Evolutionary conservation across 2,113 vertebrate genomes (phyloP).

Genomic region (Syrrhaptes paradoxus): DNA sequence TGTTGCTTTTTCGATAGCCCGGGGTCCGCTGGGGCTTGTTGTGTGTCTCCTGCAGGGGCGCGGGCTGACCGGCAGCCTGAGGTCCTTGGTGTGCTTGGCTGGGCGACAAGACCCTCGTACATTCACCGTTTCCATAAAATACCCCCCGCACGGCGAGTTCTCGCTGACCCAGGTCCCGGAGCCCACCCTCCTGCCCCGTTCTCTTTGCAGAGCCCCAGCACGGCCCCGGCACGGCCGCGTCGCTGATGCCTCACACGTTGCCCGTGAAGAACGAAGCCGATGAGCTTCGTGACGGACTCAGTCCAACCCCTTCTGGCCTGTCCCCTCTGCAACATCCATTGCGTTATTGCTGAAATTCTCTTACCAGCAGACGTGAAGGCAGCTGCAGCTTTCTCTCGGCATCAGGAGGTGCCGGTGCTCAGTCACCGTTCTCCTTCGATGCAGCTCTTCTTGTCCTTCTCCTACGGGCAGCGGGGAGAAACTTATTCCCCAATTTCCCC

Average conservation of each 20-base stretch:
- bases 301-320: neutral
- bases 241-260: neutral
- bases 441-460: neutral
- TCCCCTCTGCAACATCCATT: neutral
- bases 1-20: neutral
- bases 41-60: fast-evolving
- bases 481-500: neutral
- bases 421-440: neutral
- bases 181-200: neutral
- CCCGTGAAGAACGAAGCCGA: neutral
- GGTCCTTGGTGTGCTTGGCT: neutral
- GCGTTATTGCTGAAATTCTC: neutral
- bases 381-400: neutral
- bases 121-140: fast-evolving
- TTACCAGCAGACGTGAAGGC: neutral
- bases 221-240: too few species aligned
- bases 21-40: neutral
- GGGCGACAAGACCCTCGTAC: neutral
- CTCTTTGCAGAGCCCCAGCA: neutral
- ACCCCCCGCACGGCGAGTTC: too few species aligned
- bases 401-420: neutral
- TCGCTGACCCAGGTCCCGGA: neutral
- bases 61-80: neutral
- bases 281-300: neutral
- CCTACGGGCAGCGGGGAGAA: neutral